Evolutionary conservation across 2,797 vertebrate species (phyloP), one percentile per base, ranked within the genome.

Genomic region (Acanthopagrus latus): DNA sequence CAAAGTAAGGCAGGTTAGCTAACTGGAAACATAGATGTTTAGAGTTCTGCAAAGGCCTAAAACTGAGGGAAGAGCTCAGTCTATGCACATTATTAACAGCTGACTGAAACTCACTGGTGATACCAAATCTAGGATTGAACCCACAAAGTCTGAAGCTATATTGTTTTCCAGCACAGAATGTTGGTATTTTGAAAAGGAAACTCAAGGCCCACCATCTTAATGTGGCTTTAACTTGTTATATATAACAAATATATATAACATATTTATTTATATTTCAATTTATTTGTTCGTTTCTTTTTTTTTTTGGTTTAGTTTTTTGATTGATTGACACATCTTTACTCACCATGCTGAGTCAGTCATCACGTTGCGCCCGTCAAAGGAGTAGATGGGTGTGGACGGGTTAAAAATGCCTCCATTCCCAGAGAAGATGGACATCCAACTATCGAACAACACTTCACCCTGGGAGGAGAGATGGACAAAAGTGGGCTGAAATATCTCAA

Each of bases 371-470:
- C 97, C 97, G 5, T 99, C 96, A 73, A 99, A 99, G 48, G 98
- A 97, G 80, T 97, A 99, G 91, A 99, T 96, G 12, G 98, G 96
- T 65, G 95, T 80, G 11, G 94, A 92, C 0, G 91, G 81, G 55
- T 96, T 93, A 74, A 98, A 97, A 44, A 93, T 89, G 47, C 96
- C 97, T 67, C 96, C 96, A 0, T 96, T 94, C 64, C 96, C 97
- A 78, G 96, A 95, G 92, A 99, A 99, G 86, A 99, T 95, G 8
- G 96, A 96, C 85, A 96, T 95, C 98, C 98, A 99, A 51, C 95
- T 99, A 55, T 66, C 89, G 91, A 98, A 98, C 87, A 99, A 91
- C 38, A 95, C 91, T 88, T 99, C 96, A 18, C 96, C 98, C 98
- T 99, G 78, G 76, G 51, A 12, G 52, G 33, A 70, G 48, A 56